Base-by-base conservation (phyloP, 2,797 vertebrate genomes). In the Ctenopoma kingsleyae region DNA sequence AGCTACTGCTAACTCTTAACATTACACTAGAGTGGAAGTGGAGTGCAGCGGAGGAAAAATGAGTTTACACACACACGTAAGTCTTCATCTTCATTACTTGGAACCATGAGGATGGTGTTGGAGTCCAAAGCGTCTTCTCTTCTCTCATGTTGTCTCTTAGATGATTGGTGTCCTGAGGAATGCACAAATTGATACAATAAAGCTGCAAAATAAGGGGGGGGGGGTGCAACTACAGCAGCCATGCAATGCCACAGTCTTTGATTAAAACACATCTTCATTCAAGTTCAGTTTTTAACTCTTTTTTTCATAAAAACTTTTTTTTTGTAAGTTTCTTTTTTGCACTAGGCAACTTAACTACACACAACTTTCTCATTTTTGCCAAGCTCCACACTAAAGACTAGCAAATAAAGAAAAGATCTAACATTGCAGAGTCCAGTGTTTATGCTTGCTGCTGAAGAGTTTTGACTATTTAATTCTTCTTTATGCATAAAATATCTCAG, bases 81-180 rank as follows among this genome's bases (percentile, higher is more conserved):
- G 53, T 71, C 53, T 63, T 71, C 13, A 36, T 75, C 54, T 70
- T 69, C 38, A 55, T 61, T 32, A 71, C 52, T 53, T 48, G n/a
- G 38, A 80, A 64, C 62, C 68, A 72, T 46, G 79, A 76, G 65
- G 56, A 71, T 68, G 77, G n/a, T 60, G 71, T 71, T 68, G 65
- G 71, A 82, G 36, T 54, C 44, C 67, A 25, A 66, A 47, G 43
- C 46, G 4, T 71, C 64, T 41, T 67, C 17, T 56, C 52, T 25
- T 76, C 73, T 67, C 58, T 77, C 62, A 25, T 64, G 48, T 76
- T 35, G 46, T 59, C 47, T 68, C 60, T 72, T 19, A 9, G 55
- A 66, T 71, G 73, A 74, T 50, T 53, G 73, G 73, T 68, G 78
- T 83, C 87, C 89, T 90, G 88, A 91, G 87, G 59, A 87, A 85